Evolutionary conservation across 2,888 invertebrate species (phyloP), one percentile per base, ranked within the genome.

Genomic region (Ptilodon capucinus): DNA sequence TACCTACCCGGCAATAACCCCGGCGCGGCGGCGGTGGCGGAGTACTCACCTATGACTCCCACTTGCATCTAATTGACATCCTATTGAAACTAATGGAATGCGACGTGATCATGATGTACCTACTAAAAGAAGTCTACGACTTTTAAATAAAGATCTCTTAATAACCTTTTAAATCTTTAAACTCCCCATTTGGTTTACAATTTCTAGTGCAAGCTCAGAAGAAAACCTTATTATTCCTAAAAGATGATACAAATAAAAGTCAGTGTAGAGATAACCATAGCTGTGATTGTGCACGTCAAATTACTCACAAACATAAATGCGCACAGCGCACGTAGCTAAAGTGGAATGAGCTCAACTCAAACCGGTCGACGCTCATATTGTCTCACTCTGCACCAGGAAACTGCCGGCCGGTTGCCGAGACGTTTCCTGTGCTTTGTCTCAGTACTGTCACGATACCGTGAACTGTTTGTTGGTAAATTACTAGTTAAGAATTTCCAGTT

Each of bases 371-470:
- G 74, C 73, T 84, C 85, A 86, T 88, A 89, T 87, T 87, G 85
- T 87, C 86, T 86, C 83, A 79, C 79, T 84, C 79, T 75, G 79
- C 81, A 88, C 84, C 87, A 89, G 88, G 88, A 88, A 88, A 86
- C 81, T 78, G 79, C 72, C 81, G 76, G 75, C 75, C 76, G 76
- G 74, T 78, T 76, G 74, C 81, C 74, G 79, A 82, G 81, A 85
- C 81, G 65, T 86, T 88, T 89, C 86, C 86, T 88, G 85, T 86
- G 79, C 84, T 84, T 86, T 84, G 84, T 85, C 79, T 83, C 77
- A 73, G 64, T 71, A 72, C 64, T 75, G 71, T 70, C 71, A 72
- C 72, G 68, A 72, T 72, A 72, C 68, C 70, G 66, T 67, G 60
- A 64, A 64, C 67, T 57, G 51, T 41, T 54, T 62, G 56, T 58